These are phyloP conservation scores for Pseudochirops cupreus DNA, from an alignment of 2,797 vertebrate species.

Conservation along the genomic window DNA sequence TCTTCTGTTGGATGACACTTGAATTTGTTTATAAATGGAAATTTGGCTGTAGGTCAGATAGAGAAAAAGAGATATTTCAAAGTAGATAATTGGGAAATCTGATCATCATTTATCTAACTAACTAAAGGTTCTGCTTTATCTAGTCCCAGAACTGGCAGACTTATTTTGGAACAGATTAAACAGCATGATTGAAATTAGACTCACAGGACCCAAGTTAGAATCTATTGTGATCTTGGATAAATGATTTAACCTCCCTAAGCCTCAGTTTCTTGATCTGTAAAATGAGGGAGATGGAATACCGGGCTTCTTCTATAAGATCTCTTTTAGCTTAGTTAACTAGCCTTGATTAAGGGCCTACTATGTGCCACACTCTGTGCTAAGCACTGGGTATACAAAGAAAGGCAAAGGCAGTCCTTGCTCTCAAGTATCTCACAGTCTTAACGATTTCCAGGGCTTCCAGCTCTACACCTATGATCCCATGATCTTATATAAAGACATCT, in stretches of 20 bases:
- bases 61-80: slow-evolving; percentile 52
- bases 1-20: slow-evolving; percentile 19
- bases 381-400: not conserved
- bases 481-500: not conserved
- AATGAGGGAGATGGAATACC: not conserved
- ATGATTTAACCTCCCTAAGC: not conserved
- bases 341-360: not conserved
- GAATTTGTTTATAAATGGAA: slow-evolving; percentile 31
- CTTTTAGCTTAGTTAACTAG: not conserved
- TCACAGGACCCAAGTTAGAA: not conserved
- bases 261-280: not conserved
- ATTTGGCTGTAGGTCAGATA: not conserved
- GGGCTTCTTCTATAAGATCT: not conserved
- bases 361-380: not conserved
- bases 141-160: not conserved
- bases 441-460: not conserved
- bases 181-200: not conserved
- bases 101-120: slow-evolving; percentile 13
- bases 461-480: not conserved
- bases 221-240: not conserved
- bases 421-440: not conserved
- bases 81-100: slow-evolving; percentile 27
- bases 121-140: too few relatives aligned
- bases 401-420: not conserved
- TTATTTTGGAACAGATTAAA: not conserved